These are phyloP conservation scores for Phaenicophaeus curvirostris DNA, from an alignment of 2,797 vertebrate species.

Conservation along the genomic window DNA sequence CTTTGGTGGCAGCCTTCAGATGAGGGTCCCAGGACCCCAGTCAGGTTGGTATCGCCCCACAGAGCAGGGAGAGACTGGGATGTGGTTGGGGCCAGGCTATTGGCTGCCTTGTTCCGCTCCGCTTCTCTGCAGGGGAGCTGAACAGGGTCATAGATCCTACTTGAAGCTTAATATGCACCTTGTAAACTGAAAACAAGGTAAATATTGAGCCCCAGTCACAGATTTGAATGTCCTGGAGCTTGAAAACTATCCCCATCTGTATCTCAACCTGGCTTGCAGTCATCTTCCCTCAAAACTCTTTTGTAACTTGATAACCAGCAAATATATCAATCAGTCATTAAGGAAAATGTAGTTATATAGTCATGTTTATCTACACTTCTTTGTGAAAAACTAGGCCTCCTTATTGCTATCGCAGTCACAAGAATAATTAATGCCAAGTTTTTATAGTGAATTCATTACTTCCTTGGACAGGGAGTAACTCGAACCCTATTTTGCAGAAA, in stretches of 20 bases:
- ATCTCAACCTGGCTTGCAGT: background rate
- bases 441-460: background rate
- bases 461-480: background rate
- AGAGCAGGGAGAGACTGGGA: background rate
- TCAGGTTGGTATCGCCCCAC: fast-evolving
- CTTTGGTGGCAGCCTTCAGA: fast-evolving
- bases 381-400: background rate
- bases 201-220: background rate
- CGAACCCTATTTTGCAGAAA: background rate
- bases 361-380: background rate
- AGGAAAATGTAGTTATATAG: background rate
- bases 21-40: background rate
- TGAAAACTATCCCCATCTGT: background rate
- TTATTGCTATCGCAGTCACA: conserved; percentile 2
- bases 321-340: background rate
- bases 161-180: background rate
- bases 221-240: fast-evolving
- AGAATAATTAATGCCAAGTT: conserved; percentile 12
- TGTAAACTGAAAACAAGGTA: background rate
- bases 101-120: background rate
- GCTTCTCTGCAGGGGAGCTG: background rate
- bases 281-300: background rate
- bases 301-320: background rate
- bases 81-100: fast-evolving
- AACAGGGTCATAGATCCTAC: fast-evolving